Percentiles rank a stretch among this genome's conserved stretches.
These are phyloP conservation scores for Cardinalis cardinalis DNA, from an alignment of 2,113 vertebrate genomes.

Conservation along the genomic window DNA sequence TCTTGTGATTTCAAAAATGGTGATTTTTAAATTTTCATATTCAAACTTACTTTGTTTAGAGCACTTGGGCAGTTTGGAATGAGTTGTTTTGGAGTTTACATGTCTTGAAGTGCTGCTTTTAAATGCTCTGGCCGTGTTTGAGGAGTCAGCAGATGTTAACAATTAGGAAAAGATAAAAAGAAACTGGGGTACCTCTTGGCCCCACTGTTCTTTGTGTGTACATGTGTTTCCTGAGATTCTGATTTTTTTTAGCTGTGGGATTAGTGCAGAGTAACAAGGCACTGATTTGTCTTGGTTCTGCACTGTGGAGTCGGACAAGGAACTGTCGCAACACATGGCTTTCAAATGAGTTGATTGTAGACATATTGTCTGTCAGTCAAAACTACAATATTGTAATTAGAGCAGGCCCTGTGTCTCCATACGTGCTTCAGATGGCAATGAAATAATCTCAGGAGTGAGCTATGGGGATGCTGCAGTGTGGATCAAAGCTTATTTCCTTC, in stretches of 20 bases:
- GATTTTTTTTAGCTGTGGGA: not conserved
- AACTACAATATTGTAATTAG: conserved; percentile 56
- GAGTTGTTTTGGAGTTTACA: not conserved
- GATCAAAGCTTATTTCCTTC: not conserved
- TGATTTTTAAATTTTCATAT: not conserved
- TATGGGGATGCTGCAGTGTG: not conserved
- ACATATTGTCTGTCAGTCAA: conserved; percentile 62
- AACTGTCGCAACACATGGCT: conserved; percentile 52
- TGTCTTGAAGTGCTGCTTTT: not conserved
- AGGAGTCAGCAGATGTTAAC: not conserved
- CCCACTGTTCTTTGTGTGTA: not conserved
- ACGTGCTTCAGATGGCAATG: conserved; percentile 52
- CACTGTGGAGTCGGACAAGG: conserved; percentile 17
- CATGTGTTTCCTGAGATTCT: not conserved
- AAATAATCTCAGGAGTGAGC: not conserved
- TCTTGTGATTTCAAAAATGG: not conserved
- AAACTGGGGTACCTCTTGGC: not conserved
- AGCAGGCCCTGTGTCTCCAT: conserved; percentile 36
- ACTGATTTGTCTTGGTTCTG: not conserved
- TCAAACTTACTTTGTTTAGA: not conserved
- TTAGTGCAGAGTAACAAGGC: not conserved
- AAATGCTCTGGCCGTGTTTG: not conserved
- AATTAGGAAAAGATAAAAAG: not conserved
- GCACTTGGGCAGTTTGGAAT: not conserved
- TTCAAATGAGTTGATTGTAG: conserved; percentile 45